Evolutionary conservation across 2,113 vertebrate genomes (phyloP), one percentile per base, ranked within the genome.

Genomic region (Salvelinus namaycush): DNA sequence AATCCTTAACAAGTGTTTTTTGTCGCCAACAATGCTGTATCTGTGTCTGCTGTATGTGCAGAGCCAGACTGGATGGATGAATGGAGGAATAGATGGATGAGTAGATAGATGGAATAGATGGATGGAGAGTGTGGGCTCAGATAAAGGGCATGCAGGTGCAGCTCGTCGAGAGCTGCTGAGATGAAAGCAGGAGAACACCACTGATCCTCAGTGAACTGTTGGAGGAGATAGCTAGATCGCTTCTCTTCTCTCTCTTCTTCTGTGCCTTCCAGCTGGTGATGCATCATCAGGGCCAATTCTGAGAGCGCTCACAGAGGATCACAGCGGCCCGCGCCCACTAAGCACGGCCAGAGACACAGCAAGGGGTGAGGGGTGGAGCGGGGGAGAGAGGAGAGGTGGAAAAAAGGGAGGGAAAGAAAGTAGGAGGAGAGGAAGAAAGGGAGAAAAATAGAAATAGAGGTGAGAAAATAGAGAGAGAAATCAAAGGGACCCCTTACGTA

Each of bases 371-470:
- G 64, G 64, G 26, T 64, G 26, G 64, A 66, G 24, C 24, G 64
- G 26, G 26, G 39, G 39, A 70, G 24, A 22, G 16, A 26, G 68
- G 74, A 75, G 77, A 48, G 71, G 81, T 74, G 13, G n/a, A 26
- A 54, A 65, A 31, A 74, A 57, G 24, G 2, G 34, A 64, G 78
- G 24, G n/a, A 48, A n/a, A 39, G 64, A n/a, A 26, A 24, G 68
- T 39, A 71, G 76, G 27, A 73, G 20, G 75, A 22, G 57, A 66
- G 44, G 44, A 34, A 34, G 70, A 70, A 74, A 60, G 70, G 48
- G 69, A 84, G n/a, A 11, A 22, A 62, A 62, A 54, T 54, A 51
- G 48, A 71, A 27, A 67, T 70, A 74, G 76, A 48, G 70, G 81
- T 74, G n/a, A n/a, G 24, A 54, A 65, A 31, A 72, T 62, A 80